phyloP scores from a whole-genome alignment of 2,888 invertebrate genomes.

The Oeneis ivallda region DNA sequence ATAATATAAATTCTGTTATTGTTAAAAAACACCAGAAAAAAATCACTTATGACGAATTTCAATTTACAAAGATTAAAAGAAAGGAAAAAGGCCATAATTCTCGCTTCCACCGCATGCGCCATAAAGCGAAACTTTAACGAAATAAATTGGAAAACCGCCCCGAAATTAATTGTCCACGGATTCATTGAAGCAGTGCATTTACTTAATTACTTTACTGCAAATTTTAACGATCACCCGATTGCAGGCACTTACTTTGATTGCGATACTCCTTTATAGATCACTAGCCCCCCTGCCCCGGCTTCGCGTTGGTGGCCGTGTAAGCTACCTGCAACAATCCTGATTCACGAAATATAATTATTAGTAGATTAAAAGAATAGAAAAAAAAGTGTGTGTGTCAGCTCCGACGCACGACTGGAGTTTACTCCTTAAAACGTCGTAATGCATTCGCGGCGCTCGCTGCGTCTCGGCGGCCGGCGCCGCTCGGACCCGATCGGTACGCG shows the following conservation, averaged over 20 bases:
- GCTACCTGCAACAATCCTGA: no score
- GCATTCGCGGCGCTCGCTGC: no score
- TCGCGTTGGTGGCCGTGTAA: constrained; percentile 15
- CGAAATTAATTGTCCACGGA: constrained; percentile 44
- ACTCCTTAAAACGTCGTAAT: no score
- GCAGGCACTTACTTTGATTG: constrained; percentile 44
- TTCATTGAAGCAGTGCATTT: constrained; percentile 43
- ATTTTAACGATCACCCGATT: constrained; percentile 44
- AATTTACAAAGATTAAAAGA: constrained; percentile 1
- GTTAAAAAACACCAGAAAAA: not conserved
- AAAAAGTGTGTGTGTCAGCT: no score
- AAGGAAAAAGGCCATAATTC: constrained; percentile 11
- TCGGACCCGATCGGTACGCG: no score
- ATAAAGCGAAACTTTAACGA: constrained; percentile 34
- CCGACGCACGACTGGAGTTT: no score
- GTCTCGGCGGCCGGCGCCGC: no score
- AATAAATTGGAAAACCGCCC: constrained; percentile 41
- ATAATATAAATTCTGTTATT: not conserved
- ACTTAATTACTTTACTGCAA: constrained; percentile 46
- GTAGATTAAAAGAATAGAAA: no score
- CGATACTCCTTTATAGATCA: constrained; percentile 39
- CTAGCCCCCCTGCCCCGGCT: constrained; percentile 5
- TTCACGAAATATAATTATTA: no score
- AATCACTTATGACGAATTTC: not conserved
- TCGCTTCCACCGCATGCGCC: constrained; percentile 24